phyloP scores from a whole-genome alignment of 2,113 vertebrate genomes.

The Alosa alosa region DNA sequence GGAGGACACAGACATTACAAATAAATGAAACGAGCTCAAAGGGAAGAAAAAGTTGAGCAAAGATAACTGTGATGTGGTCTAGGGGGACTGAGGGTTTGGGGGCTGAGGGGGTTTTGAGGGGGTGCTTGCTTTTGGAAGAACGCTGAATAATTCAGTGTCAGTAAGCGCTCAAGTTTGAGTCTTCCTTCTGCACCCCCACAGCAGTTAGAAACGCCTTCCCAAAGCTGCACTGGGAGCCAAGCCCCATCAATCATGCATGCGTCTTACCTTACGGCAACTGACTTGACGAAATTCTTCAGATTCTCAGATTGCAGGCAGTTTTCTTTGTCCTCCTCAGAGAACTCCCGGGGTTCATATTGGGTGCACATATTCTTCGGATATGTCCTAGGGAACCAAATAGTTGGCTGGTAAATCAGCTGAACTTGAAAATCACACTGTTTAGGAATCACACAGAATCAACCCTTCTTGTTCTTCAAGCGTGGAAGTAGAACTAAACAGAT shows the following conservation, averaged over 20 bases:
- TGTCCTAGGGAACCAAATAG: slow-evolving; percentile 66
- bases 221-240: background rate
- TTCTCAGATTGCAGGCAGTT: slow-evolving; percentile 60
- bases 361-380: slow-evolving; percentile 75
- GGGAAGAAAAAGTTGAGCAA: background rate
- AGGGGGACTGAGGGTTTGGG: background rate
- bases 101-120: background rate
- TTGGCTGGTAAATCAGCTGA: background rate
- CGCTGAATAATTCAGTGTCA: background rate
- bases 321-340: slow-evolving; percentile 73
- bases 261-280: slow-evolving; percentile 72
- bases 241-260: background rate
- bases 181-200: background rate
- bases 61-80: background rate
- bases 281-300: slow-evolving; percentile 72
- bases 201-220: background rate
- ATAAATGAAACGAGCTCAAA: background rate
- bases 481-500: too few relatives aligned
- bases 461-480: background rate
- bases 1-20: background rate
- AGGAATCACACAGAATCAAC: background rate
- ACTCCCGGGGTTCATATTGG: slow-evolving; percentile 76
- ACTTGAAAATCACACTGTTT: background rate
- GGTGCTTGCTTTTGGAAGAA: background rate
- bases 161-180: background rate